Base-by-base conservation (phyloP, 1,140 invertebrate species). In the Lutraria rhynchaena region DNA sequence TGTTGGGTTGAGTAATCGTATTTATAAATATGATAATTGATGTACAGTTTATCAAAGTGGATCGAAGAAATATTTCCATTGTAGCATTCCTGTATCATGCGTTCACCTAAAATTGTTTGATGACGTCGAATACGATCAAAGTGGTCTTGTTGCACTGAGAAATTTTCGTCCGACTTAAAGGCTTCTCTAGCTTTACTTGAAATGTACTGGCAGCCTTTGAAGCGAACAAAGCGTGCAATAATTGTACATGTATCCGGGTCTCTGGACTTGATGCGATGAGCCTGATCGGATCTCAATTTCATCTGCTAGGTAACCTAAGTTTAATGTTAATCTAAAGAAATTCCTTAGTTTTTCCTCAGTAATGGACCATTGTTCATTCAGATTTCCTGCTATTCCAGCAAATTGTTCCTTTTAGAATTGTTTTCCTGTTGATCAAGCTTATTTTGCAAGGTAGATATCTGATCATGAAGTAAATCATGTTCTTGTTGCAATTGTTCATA, bases 141-240 rank as follows among this genome's bases (percentile, higher is more conserved):
- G 49, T 44, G 53, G 27, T 71, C 67, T 31, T 71, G 49, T 31
- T 71, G 41, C 1, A 71, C 67, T 7, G 33, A 71, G 27, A 31
- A 37, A 2, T 51, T 15, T 22, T 22, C 22, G 13, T 51, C 27
- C 19, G 24, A 22, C 13, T 71, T n/a, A 24, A 31, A 29, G 5
- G 37, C 37, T 7, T 7, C 17, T 51, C 46, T 7, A 61, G 58
- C 17, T 27, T 33, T 19, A 31, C 31, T 33, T 19, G 31, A 31
- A 4, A 61, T 61, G 7, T 11, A 29, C 31, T 61, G 58, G 31
- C 58, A 61, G n/a, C 31, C 58, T 37, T 67, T 67, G 37, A 67
- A 67, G 22, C 63, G 63, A 3, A 67, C 35, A 67, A 67, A 67
- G n/a, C 63, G 15, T 24, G 63, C 63, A 33, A 67, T 67, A n/a